Evolutionary conservation across 1,140 invertebrate species (phyloP).

Genomic region (Bombus pyrosoma): DNA sequence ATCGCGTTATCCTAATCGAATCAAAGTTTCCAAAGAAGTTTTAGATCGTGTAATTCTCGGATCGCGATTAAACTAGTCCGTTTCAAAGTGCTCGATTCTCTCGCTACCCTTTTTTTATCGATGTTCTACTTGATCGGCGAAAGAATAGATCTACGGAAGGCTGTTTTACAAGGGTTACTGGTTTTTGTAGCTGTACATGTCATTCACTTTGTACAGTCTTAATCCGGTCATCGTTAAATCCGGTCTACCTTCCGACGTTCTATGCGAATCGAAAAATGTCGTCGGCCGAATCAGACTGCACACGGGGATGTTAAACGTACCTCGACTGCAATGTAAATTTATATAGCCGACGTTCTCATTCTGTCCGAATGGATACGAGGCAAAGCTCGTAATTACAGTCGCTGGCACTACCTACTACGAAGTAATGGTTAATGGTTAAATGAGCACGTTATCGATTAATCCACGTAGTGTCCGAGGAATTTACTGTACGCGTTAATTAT

Average conservation of each 20-base stretch:
- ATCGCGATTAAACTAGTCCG: not conserved
- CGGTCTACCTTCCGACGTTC: constrained; percentile 1
- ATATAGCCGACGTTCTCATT: not conserved
- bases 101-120: not conserved
- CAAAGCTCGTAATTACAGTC: not conserved
- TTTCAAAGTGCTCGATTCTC: not conserved
- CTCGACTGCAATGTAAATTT: not conserved
- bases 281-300: not conserved
- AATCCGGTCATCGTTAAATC: not conserved
- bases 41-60: not conserved
- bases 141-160: too few relatives aligned
- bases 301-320: not conserved
- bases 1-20: not conserved
- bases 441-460: constrained; percentile 28
- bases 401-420: not conserved
- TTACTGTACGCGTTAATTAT: not conserved
- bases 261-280: not conserved
- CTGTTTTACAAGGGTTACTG: not conserved
- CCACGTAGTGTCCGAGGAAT: constrained; percentile 8
- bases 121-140: not conserved
- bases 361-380: too few relatives aligned
- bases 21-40: too few relatives aligned
- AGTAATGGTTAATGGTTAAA: not conserved
- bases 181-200: not conserved
- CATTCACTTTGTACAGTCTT: not conserved